Conservation (phyloP, 92 coral and sea anemone species). For the Palythoa grandis region DNA sequence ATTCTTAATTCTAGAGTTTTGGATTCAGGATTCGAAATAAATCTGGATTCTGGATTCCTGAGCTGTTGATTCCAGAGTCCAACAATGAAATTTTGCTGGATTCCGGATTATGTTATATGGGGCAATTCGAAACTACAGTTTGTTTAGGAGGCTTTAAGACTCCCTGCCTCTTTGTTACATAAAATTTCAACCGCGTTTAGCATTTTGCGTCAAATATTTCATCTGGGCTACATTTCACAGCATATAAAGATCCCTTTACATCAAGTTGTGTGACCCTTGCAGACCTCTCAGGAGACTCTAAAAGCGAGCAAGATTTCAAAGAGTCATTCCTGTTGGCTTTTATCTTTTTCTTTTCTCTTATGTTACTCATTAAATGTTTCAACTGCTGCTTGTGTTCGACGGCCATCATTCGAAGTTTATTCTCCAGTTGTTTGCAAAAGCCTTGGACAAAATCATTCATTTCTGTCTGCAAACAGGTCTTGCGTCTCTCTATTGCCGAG, state of each 20-base stretch:
- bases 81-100: too few relatives aligned
- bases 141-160: too few relatives aligned
- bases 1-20: too few relatives aligned
- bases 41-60: too few relatives aligned
- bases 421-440: conserved; percentile 26
- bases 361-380: background rate
- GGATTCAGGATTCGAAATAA: too few relatives aligned
- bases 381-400: conserved; percentile 11
- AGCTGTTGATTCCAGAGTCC: too few relatives aligned
- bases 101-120: too few relatives aligned
- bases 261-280: background rate
- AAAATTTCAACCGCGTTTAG: background rate
- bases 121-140: too few relatives aligned
- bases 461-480: conserved; percentile 10
- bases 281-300: background rate
- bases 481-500: conserved; percentile 7
- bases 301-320: background rate
- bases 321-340: too few relatives aligned
- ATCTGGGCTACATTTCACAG: background rate
- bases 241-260: background rate
- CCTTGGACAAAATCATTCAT: conserved; percentile 18
- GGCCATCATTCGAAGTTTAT: background rate
- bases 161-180: too few relatives aligned
- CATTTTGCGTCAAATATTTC: background rate
- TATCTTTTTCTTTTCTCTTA: background rate